Conservation (phyloP, 2,113 vertebrate species). For the Psilopogon haemacephalus region DNA sequence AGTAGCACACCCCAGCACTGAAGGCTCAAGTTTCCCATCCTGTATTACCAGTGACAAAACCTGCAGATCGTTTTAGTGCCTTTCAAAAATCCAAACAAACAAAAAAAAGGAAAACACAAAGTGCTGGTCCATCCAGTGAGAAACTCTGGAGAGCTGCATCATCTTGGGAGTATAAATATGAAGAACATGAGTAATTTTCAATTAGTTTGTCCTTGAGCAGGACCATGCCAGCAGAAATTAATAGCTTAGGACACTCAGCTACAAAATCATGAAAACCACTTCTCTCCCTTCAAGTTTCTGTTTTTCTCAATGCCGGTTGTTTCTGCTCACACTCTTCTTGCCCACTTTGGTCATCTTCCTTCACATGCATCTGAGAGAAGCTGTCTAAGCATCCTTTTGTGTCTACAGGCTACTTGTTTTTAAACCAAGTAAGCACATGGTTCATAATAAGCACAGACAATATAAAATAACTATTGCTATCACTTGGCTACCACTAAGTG, state of each 20-base stretch:
- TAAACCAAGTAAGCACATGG: neutral
- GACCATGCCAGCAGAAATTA: neutral
- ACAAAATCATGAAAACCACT: neutral
- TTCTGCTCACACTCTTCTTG: neutral
- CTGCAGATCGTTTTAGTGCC: neutral
- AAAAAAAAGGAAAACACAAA: neutral
- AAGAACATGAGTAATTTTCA: neutral
- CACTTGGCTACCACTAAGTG: neutral
- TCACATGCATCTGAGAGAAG: neutral
- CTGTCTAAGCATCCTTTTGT: rapidly evolving
- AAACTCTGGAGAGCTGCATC: neutral
- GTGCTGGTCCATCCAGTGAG: neutral
- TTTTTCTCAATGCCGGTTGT: neutral
- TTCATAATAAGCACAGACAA: neutral
- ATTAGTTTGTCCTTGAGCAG: neutral
- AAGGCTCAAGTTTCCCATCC: neutral
- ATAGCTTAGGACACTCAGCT: neutral
- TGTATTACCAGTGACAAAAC: neutral
- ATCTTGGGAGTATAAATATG: neutral
- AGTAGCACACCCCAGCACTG: neutral
- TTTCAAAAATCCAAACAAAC: neutral
- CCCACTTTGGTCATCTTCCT: neutral
- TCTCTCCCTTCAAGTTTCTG: neutral
- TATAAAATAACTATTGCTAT: neutral
- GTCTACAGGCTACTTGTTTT: neutral